phyloP scores from a whole-genome alignment of 2,888 invertebrate genomes.

The Drosophila falleni region DNA sequence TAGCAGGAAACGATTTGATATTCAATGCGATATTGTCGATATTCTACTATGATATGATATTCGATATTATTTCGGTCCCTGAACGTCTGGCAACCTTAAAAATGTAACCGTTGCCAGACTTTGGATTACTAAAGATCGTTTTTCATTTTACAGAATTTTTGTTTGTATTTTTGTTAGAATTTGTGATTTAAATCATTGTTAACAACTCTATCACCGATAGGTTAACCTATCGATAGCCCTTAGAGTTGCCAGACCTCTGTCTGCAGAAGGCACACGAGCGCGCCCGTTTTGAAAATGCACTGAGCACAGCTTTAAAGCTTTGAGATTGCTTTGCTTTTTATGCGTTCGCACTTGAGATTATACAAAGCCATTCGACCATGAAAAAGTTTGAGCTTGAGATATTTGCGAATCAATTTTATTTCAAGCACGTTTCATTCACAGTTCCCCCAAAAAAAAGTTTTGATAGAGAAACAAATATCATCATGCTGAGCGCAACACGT shows the following conservation, averaged over 20 bases:
- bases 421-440: slow-evolving; percentile 47
- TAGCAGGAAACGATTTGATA: too few species aligned
- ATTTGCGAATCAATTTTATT: slow-evolving; percentile 32
- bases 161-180: too few species aligned
- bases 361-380: slow-evolving; percentile 25
- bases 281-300: slow-evolving; percentile 4
- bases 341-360: slow-evolving; percentile 26
- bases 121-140: too few species aligned
- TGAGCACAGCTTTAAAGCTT: slow-evolving; percentile 3
- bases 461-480: slow-evolving; percentile 16
- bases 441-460: slow-evolving; percentile 10
- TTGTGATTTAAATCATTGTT: too few species aligned
- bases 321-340: background rate
- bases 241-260: slow-evolving; percentile 4
- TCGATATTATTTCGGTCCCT: too few species aligned
- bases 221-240: too few species aligned
- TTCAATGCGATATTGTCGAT: too few species aligned
- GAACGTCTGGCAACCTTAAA: too few species aligned
- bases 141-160: too few species aligned
- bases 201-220: too few species aligned
- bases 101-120: too few species aligned
- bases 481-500: slow-evolving; percentile 68
- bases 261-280: background rate
- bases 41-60: too few species aligned
- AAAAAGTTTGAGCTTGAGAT: slow-evolving; percentile 16